Conservation (phyloP, 2,888 invertebrate species). For the Salticus scenicus region DNA sequence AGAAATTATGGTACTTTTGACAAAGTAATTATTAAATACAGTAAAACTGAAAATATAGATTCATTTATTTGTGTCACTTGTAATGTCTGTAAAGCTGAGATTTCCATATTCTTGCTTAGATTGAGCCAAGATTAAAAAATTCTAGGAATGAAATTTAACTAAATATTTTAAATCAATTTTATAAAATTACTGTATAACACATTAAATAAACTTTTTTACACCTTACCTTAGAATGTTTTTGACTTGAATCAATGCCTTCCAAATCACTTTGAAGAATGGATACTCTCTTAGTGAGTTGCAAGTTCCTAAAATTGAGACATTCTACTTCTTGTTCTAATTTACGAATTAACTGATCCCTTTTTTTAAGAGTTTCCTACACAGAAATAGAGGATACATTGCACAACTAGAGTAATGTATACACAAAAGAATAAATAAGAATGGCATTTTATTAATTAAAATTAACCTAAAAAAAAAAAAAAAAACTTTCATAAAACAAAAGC, state of each 20-base stretch:
- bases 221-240: slow-evolving; percentile 71
- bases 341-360: slow-evolving; percentile 87
- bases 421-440: not conserved
- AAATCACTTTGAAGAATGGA: slow-evolving; percentile 93
- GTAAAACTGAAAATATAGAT: too few relatives aligned
- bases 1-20: too few relatives aligned
- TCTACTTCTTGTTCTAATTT: slow-evolving; percentile 94
- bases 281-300: slow-evolving; percentile 92
- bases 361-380: slow-evolving; percentile 83
- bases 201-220: too few relatives aligned
- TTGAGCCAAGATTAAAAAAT: too few relatives aligned
- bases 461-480: not conserved
- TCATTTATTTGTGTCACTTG: too few relatives aligned
- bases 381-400: not conserved
- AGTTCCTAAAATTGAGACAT: slow-evolving; percentile 92
- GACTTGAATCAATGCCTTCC: slow-evolving; percentile 77
- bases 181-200: too few relatives aligned
- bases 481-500: not conserved
- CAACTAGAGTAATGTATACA: not conserved
- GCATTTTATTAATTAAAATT: not conserved
- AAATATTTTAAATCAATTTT: too few relatives aligned
- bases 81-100: too few relatives aligned
- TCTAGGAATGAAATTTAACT: too few relatives aligned
- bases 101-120: too few relatives aligned
- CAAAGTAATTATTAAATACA: too few relatives aligned